Evolutionary conservation across 2,888 invertebrate genomes (phyloP), one percentile per base, ranked within the genome.

Genomic region (Invenusta paracnida): DNA sequence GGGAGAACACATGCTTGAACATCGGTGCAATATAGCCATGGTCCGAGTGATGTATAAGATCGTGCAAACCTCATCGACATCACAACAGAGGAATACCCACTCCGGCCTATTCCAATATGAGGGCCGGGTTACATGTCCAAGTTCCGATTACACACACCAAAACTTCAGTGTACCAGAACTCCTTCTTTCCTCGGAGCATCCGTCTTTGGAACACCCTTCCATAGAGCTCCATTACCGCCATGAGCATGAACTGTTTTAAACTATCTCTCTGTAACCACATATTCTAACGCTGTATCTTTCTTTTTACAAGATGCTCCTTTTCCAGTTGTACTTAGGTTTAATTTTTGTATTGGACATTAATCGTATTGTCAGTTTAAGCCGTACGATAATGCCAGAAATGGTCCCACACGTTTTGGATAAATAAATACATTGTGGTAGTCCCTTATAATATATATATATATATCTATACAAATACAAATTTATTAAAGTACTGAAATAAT

Each of bases 191-290:
- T 73, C 73, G 27, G 2, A 23, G 73, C 23, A 73, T 73, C 73
- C 27, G 73, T 73, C 2, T 73, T 73, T 73, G 73, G 73, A 73
- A 73, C 73, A 73, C 5, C 23, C 73, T 73, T 73, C 73, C 27
- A 73, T 5, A 73, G 73, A 73, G 73, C 73, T 23, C 73, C 5
- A 73, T 73, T 73, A n/a, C 73, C 17, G 73, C 73, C 73, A 73
- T 13, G 73, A 73, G 25, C 85, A 29, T 84, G 28, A 48, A 31
- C 66, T 84, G 29, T 30, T 29, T 85, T 48, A 83, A 85, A 28
- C 81, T 85, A 27, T 85, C 25, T 30, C 81, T 82, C 17, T 28
- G 17, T 30, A 30, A 82, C 29, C 30, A 73, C 23, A 73, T 73
- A 73, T 73, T 73, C 5, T 73, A 73, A 73, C 27, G 73, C 73